Conservation (phyloP, 2,888 invertebrate genomes). For the Brachypalpus laphriformis region DNA sequence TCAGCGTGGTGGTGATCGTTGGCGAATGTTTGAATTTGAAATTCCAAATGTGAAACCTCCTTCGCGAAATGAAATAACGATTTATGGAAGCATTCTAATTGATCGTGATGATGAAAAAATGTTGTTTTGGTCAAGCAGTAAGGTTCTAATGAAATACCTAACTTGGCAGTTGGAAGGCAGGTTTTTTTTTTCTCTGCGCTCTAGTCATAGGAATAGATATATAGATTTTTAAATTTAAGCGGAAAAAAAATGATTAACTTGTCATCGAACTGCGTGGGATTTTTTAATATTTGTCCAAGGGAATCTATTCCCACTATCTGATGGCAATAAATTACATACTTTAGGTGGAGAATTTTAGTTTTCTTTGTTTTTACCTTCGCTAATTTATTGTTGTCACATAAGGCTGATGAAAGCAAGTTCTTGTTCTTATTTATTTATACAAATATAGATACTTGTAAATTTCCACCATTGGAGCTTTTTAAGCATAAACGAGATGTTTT, state of each 20-base stretch:
- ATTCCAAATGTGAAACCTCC: constrained; percentile 27
- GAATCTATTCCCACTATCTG: background rate
- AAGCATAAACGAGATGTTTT: too few relatives aligned
- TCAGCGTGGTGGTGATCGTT: background rate
- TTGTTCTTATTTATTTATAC: too few relatives aligned
- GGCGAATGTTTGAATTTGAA: background rate
- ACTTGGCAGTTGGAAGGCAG: background rate
- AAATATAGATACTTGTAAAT: too few relatives aligned
- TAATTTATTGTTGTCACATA: background rate
- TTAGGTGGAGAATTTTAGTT: background rate
- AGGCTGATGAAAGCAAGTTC: too few relatives aligned
- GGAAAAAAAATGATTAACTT: constrained; percentile 14
- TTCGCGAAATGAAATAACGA: constrained; percentile 8
- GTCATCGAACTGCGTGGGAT: constrained; percentile 25
- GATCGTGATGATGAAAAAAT: background rate
- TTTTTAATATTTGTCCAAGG: background rate
- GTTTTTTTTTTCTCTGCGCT: background rate
- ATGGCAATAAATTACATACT: background rate
- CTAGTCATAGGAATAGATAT: background rate
- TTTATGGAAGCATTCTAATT: constrained; percentile 2
- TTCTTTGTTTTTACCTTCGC: background rate
- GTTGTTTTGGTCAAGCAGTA: background rate
- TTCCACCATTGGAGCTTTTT: too few relatives aligned
- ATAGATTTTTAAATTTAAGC: background rate
- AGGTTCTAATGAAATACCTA: background rate